phyloP scores from a whole-genome alignment of 2,113 vertebrate species.

The Macaca nemestrina region DNA sequence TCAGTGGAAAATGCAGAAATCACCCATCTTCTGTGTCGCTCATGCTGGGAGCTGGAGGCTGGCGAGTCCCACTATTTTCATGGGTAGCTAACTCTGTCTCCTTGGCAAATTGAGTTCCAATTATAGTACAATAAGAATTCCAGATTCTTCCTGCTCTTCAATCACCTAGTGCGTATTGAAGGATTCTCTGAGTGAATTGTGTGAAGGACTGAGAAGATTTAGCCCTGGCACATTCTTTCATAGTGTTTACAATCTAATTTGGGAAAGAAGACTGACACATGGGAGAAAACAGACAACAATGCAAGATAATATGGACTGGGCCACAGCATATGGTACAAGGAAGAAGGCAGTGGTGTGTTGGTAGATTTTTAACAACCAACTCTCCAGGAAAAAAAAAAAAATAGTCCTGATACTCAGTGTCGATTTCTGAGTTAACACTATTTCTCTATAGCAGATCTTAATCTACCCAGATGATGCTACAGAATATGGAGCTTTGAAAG shows the following conservation, averaged over 20 bases:
- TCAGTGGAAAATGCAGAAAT: too few relatives aligned
- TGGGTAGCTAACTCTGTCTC: not conserved
- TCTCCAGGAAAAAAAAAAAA: not conserved
- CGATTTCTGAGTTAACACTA: not conserved
- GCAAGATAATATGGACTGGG: not conserved
- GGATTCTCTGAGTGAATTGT: not conserved
- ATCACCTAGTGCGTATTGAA: not conserved
- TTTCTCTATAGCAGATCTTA: not conserved
- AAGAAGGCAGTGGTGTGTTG: not conserved
- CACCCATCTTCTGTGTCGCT: too few relatives aligned
- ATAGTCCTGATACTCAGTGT: not conserved
- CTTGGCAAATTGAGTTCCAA: not conserved
- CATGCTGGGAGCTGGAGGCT: too few relatives aligned
- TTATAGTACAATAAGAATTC: not conserved
- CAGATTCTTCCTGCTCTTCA: not conserved
- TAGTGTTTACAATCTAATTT: not conserved
- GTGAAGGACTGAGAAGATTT: not conserved
- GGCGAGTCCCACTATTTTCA: not conserved
- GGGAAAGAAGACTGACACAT: not conserved
- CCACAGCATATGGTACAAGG: not conserved
- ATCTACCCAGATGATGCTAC: not conserved
- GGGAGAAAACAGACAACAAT: not conserved
- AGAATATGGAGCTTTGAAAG: not conserved
- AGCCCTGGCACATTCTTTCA: not conserved
- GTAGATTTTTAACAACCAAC: not conserved